Percentiles rank a stretch among this genome's conserved stretches.
Conservation (phyloP, 2,113 vertebrate species). For the Nesogale talazaci region DNA sequence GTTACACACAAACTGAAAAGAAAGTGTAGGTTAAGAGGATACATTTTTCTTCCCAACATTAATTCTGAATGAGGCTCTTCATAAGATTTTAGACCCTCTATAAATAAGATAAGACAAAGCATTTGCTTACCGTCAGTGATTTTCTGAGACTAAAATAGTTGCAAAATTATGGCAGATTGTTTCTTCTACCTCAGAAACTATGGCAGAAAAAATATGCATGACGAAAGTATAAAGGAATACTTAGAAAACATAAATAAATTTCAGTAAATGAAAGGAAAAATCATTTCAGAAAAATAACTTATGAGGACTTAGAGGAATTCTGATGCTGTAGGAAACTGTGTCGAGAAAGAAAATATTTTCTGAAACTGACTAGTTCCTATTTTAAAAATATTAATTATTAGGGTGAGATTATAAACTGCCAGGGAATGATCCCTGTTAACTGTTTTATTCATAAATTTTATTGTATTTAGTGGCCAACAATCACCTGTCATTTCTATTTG, state of each 20-base stretch:
- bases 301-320: not conserved
- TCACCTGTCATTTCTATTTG: not conserved
- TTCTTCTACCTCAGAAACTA: not conserved
- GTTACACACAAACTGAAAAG: not conserved
- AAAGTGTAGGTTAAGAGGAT: not conserved
- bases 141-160: not conserved
- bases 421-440: not conserved
- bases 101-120: not conserved
- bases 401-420: not conserved
- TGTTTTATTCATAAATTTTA: not conserved
- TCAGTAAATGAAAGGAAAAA: not conserved
- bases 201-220: not conserved
- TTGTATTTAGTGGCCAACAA: not conserved
- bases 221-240: not conserved
- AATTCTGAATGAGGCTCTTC: not conserved
- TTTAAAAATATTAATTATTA: not conserved
- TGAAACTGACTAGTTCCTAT: not conserved
- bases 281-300: not conserved
- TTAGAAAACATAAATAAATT: not conserved
- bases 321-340: not conserved
- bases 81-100: not conserved
- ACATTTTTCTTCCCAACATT: not conserved
- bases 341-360: not conserved
- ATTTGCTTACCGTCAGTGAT: not conserved
- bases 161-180: not conserved